Base-by-base conservation (phyloP, 2,113 vertebrate genomes). In the Eclectus roratus region DNA sequence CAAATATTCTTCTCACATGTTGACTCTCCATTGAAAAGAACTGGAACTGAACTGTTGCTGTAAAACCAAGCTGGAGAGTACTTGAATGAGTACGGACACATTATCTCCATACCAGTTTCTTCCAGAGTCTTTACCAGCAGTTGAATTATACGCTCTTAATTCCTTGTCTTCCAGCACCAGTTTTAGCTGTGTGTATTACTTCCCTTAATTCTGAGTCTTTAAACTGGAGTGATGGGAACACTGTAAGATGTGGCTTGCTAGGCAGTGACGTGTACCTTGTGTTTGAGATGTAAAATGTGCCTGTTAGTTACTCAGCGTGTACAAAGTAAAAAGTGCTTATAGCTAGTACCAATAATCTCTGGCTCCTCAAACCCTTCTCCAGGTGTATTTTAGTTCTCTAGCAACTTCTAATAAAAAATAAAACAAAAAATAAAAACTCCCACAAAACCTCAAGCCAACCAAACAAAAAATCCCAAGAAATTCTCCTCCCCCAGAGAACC, bases 231-330 rank as follows among this genome's bases (percentile, higher is more conserved):
- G 20, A 49, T 65, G 31, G 58, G n/a, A 53, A 35, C 11, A 3
- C 5, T 65, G 7, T 21, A 24, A 70, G 46, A 25, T 28, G 50
- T 72, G 46, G 18, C n/a, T 91, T 83, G 60, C 27, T 82, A n/a
- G 53, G 39, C 46, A 60, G 4, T 3, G 35, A 33, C 4, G 2
- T 29, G 47, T 53, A 24, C 49, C 28, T 27, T 0, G 1, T 81
- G 41, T 15, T 21, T 37, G 46, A 84, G 39, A 31, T 56, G 18
- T 60, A 68, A 91, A 84, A 84, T 2, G 17, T 1, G 1, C 35
- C 29, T 52, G 15, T 60, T 86, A 52, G 13, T 49, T 84, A 39
- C 17, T 61, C 2, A 10, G 31, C 4, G 4, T n/a, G 10, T 68
- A 27, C 18, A 28, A 49, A 73, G 17, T 29, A 37, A 64, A 68